Evolutionary conservation across 2,113 vertebrate species (phyloP), one percentile per base, ranked within the genome.

Genomic region (Labeo rohita): DNA sequence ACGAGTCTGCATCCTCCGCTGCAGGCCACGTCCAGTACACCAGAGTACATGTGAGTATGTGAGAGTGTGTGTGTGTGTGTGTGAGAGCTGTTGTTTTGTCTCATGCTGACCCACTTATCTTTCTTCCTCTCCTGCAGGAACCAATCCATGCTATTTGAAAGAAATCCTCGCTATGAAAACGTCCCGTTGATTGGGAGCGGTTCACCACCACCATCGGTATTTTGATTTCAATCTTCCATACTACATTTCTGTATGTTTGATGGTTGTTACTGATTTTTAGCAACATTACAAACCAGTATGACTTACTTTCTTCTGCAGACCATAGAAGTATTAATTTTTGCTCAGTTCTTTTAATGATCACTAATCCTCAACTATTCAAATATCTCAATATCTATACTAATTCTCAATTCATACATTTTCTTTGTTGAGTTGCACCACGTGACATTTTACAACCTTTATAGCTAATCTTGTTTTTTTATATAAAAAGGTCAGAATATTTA

Each of bases 191-290:
- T 99, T 72, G 96, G 97, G 89, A 95, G 98, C 94, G 97, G 96
- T 86, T 98, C 98, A 39, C 98, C 98, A 0, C 98, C 98, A 0
- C 98, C 98, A 84, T 98, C 96, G 96, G 98, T 99, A 96, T 93
- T 93, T 90, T 91, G 92, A 93, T 75, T 85, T 43, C 91, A 87
- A 68, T 81, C 83, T 12, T 89, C 92, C 80, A 92, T 89, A n/a
- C 3, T 49, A 16, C 7, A 8, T 59, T 59, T 59, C 21, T 59
- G 54, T 18, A 18, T 56, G 18, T 56, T 56, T 56, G 52, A 18
- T 56, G 6, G 54, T 28, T 28, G 28, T 28, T 28, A 2, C 28
- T 28, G 28, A 28, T 28, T 28, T 1, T 28, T 28, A 28, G 28
- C 28, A 28, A 28, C 28, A 28, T 28, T 28, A 28, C 28, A 28